Base-by-base conservation (phyloP, 2,797 vertebrate genomes). In the Argya squamiceps region DNA sequence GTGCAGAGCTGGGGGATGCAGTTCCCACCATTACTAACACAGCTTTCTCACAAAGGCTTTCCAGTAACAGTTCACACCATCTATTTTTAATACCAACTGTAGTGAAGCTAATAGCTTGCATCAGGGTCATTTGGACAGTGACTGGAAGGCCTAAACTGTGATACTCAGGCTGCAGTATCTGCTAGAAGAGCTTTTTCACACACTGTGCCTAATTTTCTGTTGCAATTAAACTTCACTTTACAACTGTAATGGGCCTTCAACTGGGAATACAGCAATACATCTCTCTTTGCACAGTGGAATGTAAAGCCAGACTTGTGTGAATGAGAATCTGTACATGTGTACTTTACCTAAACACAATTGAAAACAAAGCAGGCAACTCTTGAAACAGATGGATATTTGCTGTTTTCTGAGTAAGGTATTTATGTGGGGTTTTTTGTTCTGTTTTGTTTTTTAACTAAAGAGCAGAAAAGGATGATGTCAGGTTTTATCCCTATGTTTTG, bases 51-150 rank as follows among this genome's bases (percentile, higher is more conserved):
- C 43, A 77, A 86, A 78, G 58, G 39, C 71, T 88, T 94, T 89
- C 65, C 49, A 63, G 70, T 79, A 95, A 69, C 36, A 52, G 71
- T 63, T 81, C 52, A 77, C 73, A 70, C 39, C 13, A 59, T 71
- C 80, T 79, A 82, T 92, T 95, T 96, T 91, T 94, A 96, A 64
- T 90, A 58, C n/a, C 43, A 53, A 10, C 43, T 77, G 53, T 68
- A 88, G 29, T 39, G 46, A 91, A 85, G 67, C 53, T 91, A 89
- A 79, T 69, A 84, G 62, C 44, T 73, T 59, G 34, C 34, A 76
- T 83, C 84, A 65, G 44, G 69, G 70, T 82, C 26, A 60, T 93
- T 92, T 63, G 78, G 68, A 50, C 3, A 10, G 60, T 16, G 43
- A 20, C n/a, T 85, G 37, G 47, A 81, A 96, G 62, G 52, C 70